Percentiles rank a stretch among this genome's conserved stretches.
Evolutionary conservation across 2,888 invertebrate genomes (phyloP).

Genomic region (Drosophila buzzatii): DNA sequence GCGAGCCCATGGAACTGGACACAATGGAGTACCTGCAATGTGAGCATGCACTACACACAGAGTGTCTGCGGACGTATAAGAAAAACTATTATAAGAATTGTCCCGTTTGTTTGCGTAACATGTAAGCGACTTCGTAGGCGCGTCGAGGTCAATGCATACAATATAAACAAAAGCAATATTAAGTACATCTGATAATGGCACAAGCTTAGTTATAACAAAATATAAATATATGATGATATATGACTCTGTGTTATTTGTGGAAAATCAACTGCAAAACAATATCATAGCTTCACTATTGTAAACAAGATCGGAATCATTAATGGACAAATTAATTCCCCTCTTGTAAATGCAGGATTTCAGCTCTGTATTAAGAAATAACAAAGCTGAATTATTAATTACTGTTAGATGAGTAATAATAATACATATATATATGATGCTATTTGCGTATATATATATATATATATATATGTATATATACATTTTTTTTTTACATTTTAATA

Average conservation of each 20-base stretch:
- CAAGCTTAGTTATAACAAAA: slow-evolving; percentile 1
- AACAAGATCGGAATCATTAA: not conserved
- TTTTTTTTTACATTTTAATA: no score
- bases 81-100: not conserved
- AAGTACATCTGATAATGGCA: slow-evolving; percentile 7
- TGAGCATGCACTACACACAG: slow-evolving; percentile 57
- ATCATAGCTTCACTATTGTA: not conserved
- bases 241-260: no score
- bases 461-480: not conserved
- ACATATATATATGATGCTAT: no score
- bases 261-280: not conserved
- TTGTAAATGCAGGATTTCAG: not conserved
- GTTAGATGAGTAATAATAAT: not conserved
- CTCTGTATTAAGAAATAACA: not conserved
- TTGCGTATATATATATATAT: no score
- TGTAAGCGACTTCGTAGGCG: not conserved
- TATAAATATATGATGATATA: not conserved
- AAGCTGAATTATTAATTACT: not conserved
- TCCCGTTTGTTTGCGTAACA: slow-evolving; percentile 41
- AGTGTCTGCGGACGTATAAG: slow-evolving; percentile 25
- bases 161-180: slow-evolving; percentile 29
- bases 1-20: slow-evolving; percentile 16
- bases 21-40: slow-evolving; percentile 50
- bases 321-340: not conserved
- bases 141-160: not conserved